Conservation (phyloP, 1,140 invertebrate genomes). For the Penaeus vannamei region DNA sequence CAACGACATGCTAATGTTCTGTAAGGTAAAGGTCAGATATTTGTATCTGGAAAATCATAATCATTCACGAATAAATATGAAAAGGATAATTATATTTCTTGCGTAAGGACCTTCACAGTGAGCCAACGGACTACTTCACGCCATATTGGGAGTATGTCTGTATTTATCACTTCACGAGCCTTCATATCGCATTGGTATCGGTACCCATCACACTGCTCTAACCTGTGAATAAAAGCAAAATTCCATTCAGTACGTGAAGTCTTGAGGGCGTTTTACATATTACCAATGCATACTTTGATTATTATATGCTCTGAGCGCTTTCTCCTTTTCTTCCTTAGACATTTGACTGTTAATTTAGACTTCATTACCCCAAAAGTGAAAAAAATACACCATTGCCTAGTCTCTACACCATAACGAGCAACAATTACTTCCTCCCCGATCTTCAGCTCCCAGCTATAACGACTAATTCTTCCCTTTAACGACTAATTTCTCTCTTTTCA, state of each 20-base stretch:
- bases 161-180: conserved; percentile 55
- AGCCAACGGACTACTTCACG: conserved; percentile 59
- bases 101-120: conserved; percentile 55
- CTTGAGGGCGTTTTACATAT: background rate
- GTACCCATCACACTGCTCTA: conserved; percentile 44
- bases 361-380: too few relatives aligned
- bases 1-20: too few relatives aligned
- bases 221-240: background rate
- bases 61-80: background rate
- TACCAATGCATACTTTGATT: background rate
- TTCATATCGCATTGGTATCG: conserved; percentile 39
- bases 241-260: background rate
- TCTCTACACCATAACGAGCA: too few relatives aligned
- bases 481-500: too few relatives aligned
- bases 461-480: too few relatives aligned
- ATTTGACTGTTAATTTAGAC: too few relatives aligned
- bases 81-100: background rate
- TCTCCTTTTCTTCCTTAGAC: too few relatives aligned
- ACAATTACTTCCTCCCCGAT: too few relatives aligned
- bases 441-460: too few relatives aligned
- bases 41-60: background rate
- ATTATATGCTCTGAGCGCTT: background rate
- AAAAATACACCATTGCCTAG: too few relatives aligned
- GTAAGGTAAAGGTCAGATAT: background rate
- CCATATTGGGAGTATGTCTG: conserved; percentile 57